Percentiles rank a stretch among this genome's conserved stretches.
Evolutionary conservation across 2,797 vertebrate species (phyloP).

Genomic region (Betta splendens): DNA sequence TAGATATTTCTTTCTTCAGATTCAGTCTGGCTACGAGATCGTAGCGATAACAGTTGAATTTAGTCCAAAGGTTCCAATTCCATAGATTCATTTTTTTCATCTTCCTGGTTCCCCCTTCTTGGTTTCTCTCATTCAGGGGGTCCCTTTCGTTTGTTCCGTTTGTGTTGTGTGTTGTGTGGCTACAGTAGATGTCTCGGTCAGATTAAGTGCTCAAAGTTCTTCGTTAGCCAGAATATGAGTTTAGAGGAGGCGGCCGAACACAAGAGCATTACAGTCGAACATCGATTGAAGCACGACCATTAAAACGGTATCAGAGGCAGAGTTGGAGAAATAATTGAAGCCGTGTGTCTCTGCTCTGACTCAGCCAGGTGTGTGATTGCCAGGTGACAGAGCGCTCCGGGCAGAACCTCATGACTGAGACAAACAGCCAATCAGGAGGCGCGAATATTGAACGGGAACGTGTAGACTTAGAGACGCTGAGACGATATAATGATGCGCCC

Average conservation of each 20-base stretch:
- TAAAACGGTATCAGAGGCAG: slow-evolving; percentile 36
- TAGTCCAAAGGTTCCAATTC: slow-evolving; percentile 24
- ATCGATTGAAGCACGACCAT: slow-evolving; percentile 22
- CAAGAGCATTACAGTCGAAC: slow-evolving; percentile 23
- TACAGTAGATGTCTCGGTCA: slow-evolving; percentile 28
- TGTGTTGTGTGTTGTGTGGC: slow-evolving; percentile 7
- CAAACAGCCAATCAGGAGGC: slow-evolving; percentile 3
- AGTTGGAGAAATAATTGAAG: slow-evolving; percentile 11
- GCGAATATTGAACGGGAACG: background rate
- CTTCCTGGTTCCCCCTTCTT: slow-evolving; percentile 23
- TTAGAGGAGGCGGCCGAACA: slow-evolving; percentile 14
- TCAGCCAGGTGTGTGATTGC: slow-evolving; percentile 1
- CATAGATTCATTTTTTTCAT: slow-evolving; percentile 26
- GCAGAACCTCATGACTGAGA: background rate
- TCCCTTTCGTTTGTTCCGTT: slow-evolving; percentile 21
- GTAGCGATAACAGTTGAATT: slow-evolving; percentile 5
- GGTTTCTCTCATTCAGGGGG: slow-evolving; percentile 3
- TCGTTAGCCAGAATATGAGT: slow-evolving; percentile 36
- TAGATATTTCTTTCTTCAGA: slow-evolving; percentile 10
- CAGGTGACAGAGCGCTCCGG: background rate
- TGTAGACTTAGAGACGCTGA: background rate
- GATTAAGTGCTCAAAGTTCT: slow-evolving; percentile 39
- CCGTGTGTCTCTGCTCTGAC: background rate
- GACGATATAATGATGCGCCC: background rate
- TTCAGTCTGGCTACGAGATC: slow-evolving; percentile 1